phyloP scores from a whole-genome alignment of 2,888 invertebrate species.

The Cataglyphis rosenhaueri region DNA sequence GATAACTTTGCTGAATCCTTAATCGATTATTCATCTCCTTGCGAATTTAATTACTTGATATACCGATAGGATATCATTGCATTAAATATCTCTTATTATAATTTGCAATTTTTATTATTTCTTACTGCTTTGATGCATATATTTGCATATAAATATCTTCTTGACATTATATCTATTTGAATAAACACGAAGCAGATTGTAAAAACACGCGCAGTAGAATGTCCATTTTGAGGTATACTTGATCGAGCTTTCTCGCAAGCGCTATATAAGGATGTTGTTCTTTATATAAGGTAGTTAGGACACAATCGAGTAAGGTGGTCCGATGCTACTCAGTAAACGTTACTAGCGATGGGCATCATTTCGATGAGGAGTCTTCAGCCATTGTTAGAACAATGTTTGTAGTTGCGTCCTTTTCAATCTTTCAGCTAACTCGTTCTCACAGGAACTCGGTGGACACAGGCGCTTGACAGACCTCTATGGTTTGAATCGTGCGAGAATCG shows the following conservation, averaged over 20 bases:
- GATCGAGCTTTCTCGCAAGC: slow-evolving; percentile 64
- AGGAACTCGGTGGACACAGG: neutral
- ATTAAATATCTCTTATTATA: neutral
- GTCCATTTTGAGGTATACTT: neutral
- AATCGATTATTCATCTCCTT: neutral
- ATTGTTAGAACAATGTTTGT: neutral
- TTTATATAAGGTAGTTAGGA: slow-evolving; percentile 65
- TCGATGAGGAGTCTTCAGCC: neutral
- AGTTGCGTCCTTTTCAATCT: neutral
- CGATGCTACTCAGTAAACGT: slow-evolving; percentile 71
- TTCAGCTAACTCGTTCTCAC: neutral
- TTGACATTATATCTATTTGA: neutral
- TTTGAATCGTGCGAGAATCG: neutral
- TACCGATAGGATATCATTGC: slow-evolving; percentile 1
- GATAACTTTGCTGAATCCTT: neutral
- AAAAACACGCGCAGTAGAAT: neutral
- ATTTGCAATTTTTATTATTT: neutral
- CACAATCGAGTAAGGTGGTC: slow-evolving; percentile 58
- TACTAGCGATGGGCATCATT: neutral
- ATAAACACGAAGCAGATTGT: neutral
- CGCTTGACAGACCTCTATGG: neutral
- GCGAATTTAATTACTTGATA: neutral
- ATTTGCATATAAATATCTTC: neutral
- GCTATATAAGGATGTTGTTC: neutral
- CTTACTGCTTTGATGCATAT: neutral